Conservation (phyloP, 2,888 invertebrate species). For the Sphaeridia pumilis region DNA sequence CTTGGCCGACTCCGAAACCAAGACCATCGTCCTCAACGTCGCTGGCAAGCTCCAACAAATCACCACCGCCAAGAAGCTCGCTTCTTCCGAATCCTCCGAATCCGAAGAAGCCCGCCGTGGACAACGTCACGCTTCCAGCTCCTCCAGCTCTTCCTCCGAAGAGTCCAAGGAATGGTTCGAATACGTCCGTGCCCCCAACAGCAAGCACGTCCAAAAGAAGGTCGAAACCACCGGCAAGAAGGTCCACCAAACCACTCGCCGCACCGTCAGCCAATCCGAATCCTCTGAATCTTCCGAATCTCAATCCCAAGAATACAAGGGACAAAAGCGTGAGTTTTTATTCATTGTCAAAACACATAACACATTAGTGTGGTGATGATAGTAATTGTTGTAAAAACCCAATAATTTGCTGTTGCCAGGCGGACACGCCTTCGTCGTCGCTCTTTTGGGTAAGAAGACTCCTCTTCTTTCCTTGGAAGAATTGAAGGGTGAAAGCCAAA, state of each 20-base stretch:
- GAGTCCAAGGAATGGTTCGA: neutral
- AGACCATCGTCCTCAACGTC: slow-evolving; percentile 26
- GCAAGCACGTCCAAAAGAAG: slow-evolving; percentile 1
- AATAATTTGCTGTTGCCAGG: neutral
- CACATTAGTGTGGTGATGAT: no score
- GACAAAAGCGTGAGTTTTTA: neutral
- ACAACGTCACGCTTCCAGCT: neutral
- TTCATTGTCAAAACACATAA: no score
- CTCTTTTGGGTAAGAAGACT: slow-evolving; percentile 26
- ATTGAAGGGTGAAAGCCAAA: slow-evolving; percentile 10
- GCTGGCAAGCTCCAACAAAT: slow-evolving; percentile 16
- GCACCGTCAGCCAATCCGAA: neutral
- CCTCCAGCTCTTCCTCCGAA: slow-evolving; percentile 7
- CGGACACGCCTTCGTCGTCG: slow-evolving; percentile 20
- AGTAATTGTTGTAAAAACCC: no score
- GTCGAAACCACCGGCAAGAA: neutral
- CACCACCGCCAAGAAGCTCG: neutral
- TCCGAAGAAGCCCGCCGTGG: neutral
- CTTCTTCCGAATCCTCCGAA: no score
- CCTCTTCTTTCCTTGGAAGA: slow-evolving; percentile 21
- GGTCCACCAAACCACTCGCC: neutral
- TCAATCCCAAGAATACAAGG: slow-evolving; percentile 17
- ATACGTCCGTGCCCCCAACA: slow-evolving; percentile 3
- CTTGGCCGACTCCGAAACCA: slow-evolving; percentile 29
- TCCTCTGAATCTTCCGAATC: slow-evolving; percentile 25